Evolutionary conservation across 2,113 vertebrate genomes (phyloP).

Genomic region (Amazona vittata): DNA sequence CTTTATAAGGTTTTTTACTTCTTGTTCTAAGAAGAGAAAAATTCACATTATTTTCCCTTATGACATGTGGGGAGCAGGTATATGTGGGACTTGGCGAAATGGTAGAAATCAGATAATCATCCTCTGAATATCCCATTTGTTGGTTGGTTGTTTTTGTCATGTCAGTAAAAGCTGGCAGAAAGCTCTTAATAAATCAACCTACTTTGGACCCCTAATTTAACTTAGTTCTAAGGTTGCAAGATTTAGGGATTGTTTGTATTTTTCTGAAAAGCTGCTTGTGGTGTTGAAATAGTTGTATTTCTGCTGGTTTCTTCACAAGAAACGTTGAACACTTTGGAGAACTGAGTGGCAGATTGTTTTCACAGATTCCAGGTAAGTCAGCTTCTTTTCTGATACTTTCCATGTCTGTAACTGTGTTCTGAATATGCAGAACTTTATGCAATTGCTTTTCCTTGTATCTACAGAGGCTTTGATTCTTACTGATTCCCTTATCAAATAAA

Average conservation of each 20-base stretch:
- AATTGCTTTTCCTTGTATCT: background rate
- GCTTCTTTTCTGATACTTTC: conserved; percentile 2
- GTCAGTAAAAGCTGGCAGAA: background rate
- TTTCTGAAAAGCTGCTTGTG: background rate
- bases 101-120: background rate
- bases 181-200: background rate
- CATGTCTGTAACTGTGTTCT: background rate
- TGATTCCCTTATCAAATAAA: background rate
- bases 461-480: background rate
- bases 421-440: background rate
- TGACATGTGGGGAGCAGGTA: background rate
- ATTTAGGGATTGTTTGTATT: background rate
- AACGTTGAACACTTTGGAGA: conserved; percentile 82
- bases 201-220: background rate
- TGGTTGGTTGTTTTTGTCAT: background rate
- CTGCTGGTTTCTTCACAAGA: conserved; percentile 54
- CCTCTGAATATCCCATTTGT: background rate
- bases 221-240: background rate
- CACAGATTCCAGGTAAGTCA: conserved; percentile 83
- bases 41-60: background rate
- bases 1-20: background rate
- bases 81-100: background rate
- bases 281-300: background rate
- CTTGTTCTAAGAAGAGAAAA: background rate
- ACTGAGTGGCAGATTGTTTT: conserved; percentile 83